A percentile compares a stretch with the other conserved stretches of the same genome.
Evolutionary conservation across 2,888 invertebrate genomes (phyloP).

Genomic region (Diadegma fenestrale): DNA sequence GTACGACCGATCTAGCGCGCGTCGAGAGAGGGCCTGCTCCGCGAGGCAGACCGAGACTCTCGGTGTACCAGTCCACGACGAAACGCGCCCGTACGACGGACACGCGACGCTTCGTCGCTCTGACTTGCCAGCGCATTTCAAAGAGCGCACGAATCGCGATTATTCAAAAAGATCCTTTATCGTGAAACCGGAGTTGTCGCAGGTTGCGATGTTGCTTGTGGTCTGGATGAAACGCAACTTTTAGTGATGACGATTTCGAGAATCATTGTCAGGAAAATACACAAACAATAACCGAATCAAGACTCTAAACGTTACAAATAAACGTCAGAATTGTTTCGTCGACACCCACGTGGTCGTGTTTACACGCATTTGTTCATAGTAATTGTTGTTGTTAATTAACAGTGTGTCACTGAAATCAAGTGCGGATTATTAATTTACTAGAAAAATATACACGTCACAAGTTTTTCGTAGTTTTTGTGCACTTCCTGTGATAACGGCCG

Average conservation of each 20-base stretch:
- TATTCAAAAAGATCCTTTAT: constrained; percentile 13
- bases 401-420: constrained; percentile 1
- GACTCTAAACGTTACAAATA: neutral
- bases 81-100: constrained; percentile 73
- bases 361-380: neutral
- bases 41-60: constrained; percentile 55
- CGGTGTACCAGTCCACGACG: constrained; percentile 72
- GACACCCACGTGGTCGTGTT: neutral
- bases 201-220: neutral
- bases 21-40: constrained; percentile 57
- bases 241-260: neutral
- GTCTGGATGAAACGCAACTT: neutral
- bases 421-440: neutral
- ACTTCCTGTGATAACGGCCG: constrained; percentile 24
- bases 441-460: neutral
- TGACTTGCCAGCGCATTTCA: constrained; percentile 63
- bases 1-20: constrained; percentile 62
- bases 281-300: neutral
- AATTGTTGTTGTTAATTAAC: neutral
- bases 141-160: constrained; percentile 42
- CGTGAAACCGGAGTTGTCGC: neutral
- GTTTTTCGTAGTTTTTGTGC: neutral
- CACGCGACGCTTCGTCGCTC: constrained; percentile 68
- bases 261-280: neutral
- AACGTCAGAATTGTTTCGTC: neutral